Evolutionary conservation across 2,113 vertebrate genomes (phyloP).

Genomic region (Chinchilla lanigera): DNA sequence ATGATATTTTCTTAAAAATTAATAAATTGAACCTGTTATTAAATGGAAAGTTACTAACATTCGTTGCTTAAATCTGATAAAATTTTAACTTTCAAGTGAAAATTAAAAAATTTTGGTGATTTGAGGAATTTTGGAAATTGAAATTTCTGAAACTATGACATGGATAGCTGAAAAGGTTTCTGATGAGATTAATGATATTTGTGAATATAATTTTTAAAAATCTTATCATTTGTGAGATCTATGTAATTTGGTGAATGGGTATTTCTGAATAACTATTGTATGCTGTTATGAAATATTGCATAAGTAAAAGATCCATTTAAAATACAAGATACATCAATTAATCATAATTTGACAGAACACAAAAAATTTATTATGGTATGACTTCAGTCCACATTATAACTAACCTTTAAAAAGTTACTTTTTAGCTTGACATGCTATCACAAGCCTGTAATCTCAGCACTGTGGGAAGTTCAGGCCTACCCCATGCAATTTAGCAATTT

Average conservation of each 20-base stretch:
- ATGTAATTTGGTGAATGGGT: neutral
- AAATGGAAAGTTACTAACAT: neutral
- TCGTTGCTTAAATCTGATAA: neutral
- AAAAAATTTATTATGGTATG: neutral
- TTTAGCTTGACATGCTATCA: neutral
- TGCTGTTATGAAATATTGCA: neutral
- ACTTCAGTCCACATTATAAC: neutral
- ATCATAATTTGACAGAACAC: neutral
- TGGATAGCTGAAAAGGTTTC: neutral
- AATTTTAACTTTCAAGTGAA: neutral
- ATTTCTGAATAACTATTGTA: neutral
- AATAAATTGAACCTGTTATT: neutral
- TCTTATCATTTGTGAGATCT: neutral
- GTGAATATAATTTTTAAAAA: neutral
- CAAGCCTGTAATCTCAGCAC: neutral
- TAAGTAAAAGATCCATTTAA: neutral
- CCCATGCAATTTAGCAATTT: neutral
- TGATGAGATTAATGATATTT: conserved; percentile 18
- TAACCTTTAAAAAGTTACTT: neutral
- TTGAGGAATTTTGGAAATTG: neutral
- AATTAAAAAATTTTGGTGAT: neutral
- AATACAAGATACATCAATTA: neutral
- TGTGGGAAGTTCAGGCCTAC: neutral
- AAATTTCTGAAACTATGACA: neutral
- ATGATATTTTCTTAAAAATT: neutral